Base-by-base conservation (phyloP, 30 jellyfish, hydroid and myxozoan species). In the Aurelia aurita complex sp. Pacific region DNA sequence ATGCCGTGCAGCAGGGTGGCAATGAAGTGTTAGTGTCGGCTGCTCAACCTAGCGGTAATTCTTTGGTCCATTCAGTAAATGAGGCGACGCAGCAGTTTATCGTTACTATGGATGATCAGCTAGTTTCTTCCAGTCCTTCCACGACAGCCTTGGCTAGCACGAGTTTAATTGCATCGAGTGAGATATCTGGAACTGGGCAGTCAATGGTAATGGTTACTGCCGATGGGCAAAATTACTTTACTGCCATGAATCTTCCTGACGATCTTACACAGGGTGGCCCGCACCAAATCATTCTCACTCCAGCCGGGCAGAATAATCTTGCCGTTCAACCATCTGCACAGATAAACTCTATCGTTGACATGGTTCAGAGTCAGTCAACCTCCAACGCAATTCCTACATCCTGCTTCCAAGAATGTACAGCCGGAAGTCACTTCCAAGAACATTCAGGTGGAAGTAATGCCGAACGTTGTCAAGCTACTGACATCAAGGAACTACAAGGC, bases 151-250 rank as follows among this genome's bases (percentile, higher is more conserved):
- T 82, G 38, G 74, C 85, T 5, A 82, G 64, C 51, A 60, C 42
- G 14, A 68, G 85, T 36, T 82, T 82, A n/a, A 82, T 82, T 35
- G 51, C 91, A 11, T 82, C 91, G 73, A 71, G 75, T 72, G 91
- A 71, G 62, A 43, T 82, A 60, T 55, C 85, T 11, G 91, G 85
- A 4, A 73, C 42, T 59, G 91, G 91, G 9, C 91, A 82, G 80
- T 82, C 91, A 2, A 82, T 82, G 91, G 87, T 74, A 53, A 84
- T 84, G 93, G 87, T 73, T 13, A 73, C 87, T 9, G 87, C 93
- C 4, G 93, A 84, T 64, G 93, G 93, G 3, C 80, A 73, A 36
- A 84, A 86, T 71, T 82, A 82, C 63, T 15, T 82, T 13, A 82
- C 91, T 36, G 68, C 91, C 3, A 51, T 82, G 80, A 72, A 18